Base-by-base conservation (phyloP, 2,113 vertebrate species). In the Coryphaenoides rupestris region DNA sequence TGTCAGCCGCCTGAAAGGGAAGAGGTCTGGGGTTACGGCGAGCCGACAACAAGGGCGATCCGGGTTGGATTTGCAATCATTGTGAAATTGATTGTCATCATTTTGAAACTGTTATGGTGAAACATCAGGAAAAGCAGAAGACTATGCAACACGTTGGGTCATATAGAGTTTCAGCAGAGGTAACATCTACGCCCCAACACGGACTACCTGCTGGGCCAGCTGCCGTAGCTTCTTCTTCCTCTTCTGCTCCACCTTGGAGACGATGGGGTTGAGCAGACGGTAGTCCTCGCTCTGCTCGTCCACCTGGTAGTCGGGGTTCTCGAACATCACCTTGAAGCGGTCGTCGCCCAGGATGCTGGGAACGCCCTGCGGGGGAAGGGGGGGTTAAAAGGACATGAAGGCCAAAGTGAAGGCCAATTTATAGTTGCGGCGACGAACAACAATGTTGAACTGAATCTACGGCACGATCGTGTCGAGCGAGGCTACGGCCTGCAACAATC, bases 301-400 rank as follows among this genome's bases (percentile, higher is more conserved):
- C 70, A 99, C 97, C 80, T 99, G 96, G 89, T 93, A 99, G 75
- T 98, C 95, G 0, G 96, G 96, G 79, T 99, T 96, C 83, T 99
- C 96, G 72, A 99, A 99, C 96, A 99, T 98, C 78, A 96, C 88
- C 91, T 98, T 96, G 87, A 99, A 99, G 22, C 96, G 94, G 67
- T 96, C 92, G 24, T 99, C 97, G 5, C 87, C 92, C 63, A 99
- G 90, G 74, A 99, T 92, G 79, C 81, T 98, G 14, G 93, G 92
- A 19, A 93, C 78, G 59, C 81, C 93, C 97, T 99, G 69, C 7
- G 4, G 16, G 16, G 10, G 5, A 55, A 33, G 47, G 4, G 47
- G 6, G 4, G 33, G 15, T 13, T 4, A 14, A 13, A 1, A 9
- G n/a, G 15, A 50, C 40, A 4, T 3, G 16, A 50, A 50, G 13